These are phyloP conservation scores for Nebria salina DNA, from an alignment of 2,888 invertebrate species.

Conservation along the genomic window DNA sequence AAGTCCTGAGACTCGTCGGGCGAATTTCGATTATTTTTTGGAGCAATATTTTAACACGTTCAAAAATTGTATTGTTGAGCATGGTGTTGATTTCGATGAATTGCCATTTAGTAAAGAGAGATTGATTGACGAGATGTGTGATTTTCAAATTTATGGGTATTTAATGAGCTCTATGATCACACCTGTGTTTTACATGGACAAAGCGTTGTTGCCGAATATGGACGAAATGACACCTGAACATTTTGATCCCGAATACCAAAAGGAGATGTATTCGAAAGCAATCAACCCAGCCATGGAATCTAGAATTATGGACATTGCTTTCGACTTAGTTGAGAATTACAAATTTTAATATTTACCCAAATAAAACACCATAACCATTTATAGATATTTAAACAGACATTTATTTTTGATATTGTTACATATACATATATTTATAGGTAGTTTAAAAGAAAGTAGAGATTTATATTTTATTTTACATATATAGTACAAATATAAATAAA, in stretches of 20 bases:
- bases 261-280: conserved; percentile 29
- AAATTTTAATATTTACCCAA: conserved; percentile 18
- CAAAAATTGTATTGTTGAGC: conserved; percentile 26
- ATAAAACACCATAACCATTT: too few relatives aligned
- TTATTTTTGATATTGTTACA: not conserved
- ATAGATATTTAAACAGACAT: not conserved
- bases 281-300: conserved; percentile 25
- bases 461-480: not conserved
- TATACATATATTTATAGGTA: not conserved
- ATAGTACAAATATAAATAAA: not conserved
- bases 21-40: conserved; percentile 47
- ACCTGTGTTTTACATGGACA: conserved; percentile 48
- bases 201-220: conserved; percentile 36
- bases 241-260: conserved; percentile 34
- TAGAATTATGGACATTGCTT: conserved; percentile 25
- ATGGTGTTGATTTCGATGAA: conserved; percentile 39
- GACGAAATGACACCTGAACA: conserved; percentile 34
- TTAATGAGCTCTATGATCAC: conserved; percentile 48
- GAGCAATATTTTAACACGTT: conserved; percentile 48
- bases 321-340: conserved; percentile 32
- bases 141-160: conserved; percentile 49
- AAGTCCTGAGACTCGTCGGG: conserved; percentile 39
- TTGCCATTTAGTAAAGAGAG: conserved; percentile 48
- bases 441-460: not conserved
- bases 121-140: conserved; percentile 49